These are phyloP conservation scores for Fringilla coelebs DNA, from an alignment of 2,797 vertebrate species.

Conservation along the genomic window DNA sequence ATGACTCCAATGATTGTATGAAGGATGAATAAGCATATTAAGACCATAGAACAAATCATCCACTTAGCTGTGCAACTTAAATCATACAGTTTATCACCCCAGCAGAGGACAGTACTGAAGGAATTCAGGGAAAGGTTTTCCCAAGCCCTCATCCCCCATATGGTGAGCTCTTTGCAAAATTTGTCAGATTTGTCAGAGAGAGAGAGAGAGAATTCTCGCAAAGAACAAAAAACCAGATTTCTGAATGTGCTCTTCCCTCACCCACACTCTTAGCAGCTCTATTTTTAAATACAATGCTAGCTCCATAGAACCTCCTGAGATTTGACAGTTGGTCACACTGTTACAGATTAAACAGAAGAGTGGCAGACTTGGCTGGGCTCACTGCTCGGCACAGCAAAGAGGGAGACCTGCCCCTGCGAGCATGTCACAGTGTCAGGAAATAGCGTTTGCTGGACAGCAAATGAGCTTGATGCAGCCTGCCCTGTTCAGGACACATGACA, in stretches of 20 bases:
- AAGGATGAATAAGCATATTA: not conserved
- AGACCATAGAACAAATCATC: not conserved
- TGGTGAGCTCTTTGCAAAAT: not conserved
- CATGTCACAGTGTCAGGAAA: not conserved
- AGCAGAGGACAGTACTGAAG: not conserved
- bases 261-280: conserved; percentile 2
- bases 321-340: not conserved
- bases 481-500: not conserved
- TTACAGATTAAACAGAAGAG: not conserved
- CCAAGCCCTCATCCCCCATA: not conserved
- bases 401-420: not conserved
- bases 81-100: not conserved
- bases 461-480: not conserved
- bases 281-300: conserved; percentile 29
- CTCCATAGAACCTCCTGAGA: not conserved
- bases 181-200: not conserved
- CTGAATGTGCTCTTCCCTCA: not conserved
- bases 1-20: not conserved
- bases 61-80: not conserved
- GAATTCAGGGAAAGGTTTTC: not conserved
- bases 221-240: conserved; percentile 12
- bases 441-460: not conserved
- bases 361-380: not conserved
- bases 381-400: not conserved
- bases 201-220: not conserved